phyloP scores from a whole-genome alignment of 2,113 vertebrate genomes.

The Phylloscopus trochiloides region DNA sequence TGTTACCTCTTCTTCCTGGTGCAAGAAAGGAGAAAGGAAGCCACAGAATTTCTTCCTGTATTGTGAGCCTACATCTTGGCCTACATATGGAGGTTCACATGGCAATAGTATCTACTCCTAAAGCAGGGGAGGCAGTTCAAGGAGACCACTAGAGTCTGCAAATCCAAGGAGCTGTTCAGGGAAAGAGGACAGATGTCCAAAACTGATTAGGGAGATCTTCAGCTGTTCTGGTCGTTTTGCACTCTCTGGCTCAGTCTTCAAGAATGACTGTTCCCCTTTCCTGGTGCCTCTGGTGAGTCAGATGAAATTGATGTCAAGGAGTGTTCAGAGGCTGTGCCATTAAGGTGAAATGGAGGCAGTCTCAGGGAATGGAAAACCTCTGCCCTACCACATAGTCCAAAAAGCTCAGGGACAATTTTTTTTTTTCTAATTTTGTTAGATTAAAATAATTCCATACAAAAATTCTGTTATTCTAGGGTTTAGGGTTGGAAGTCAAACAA shows the following conservation, averaged over 20 bases:
- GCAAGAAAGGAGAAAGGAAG: not conserved
- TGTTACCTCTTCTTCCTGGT: not conserved
- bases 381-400: not conserved
- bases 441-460: not conserved
- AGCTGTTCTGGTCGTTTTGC: not conserved
- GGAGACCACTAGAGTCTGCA: not conserved
- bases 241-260: not conserved
- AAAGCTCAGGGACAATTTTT: not conserved
- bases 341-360: not conserved
- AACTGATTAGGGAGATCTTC: not conserved
- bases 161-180: not conserved
- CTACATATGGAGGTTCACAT: fast-evolving
- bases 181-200: not conserved
- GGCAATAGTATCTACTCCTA: not conserved
- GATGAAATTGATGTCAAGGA: not conserved
- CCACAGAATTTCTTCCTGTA: not conserved
- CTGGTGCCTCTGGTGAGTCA: not conserved
- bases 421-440: not conserved
- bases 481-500: not conserved
- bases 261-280: not conserved
- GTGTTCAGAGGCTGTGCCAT: not conserved
- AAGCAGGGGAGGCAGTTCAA: not conserved
- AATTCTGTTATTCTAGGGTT: not conserved
- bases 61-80: not conserved
- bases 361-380: not conserved